A percentile compares a stretch with the other conserved stretches of the same genome.
Conservation (phyloP, 2,113 vertebrate genomes). For the Elephas maximus region DNA sequence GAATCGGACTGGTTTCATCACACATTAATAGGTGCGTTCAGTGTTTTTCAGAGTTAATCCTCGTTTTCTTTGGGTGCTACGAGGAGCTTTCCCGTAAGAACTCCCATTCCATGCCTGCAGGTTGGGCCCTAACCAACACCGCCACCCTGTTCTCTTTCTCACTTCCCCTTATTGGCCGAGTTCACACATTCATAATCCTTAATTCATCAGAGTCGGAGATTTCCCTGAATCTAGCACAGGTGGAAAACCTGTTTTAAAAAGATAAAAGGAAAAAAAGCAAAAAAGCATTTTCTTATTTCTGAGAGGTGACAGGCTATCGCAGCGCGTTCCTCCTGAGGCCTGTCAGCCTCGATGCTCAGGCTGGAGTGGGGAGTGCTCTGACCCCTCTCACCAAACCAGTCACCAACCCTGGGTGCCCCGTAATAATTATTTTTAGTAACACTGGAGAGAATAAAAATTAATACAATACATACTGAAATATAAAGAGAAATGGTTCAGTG, state of each 20-base stretch:
- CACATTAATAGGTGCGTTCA: constrained; percentile 79
- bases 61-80: constrained; percentile 81
- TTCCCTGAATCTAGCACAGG: not conserved
- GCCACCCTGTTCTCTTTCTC: not conserved
- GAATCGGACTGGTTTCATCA: constrained; percentile 87
- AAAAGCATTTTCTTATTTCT: not conserved
- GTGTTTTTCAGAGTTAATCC: constrained; percentile 77
- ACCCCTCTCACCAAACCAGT: not conserved
- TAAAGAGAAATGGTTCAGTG: not conserved
- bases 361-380: not conserved
- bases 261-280: not conserved
- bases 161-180: not conserved
- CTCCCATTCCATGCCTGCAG: constrained; percentile 71
- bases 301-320: not conserved
- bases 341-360: rapidly evolving
- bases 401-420: not conserved
- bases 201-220: not conserved
- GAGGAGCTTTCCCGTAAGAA: constrained; percentile 78
- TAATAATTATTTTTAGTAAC: not conserved
- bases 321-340: not conserved
- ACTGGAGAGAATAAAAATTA: not conserved
- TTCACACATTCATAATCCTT: not conserved
- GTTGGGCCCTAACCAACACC: constrained; percentile 43
- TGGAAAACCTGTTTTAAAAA: not conserved
- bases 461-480: not conserved